A percentile compares a stretch with the other conserved stretches of the same genome.
These are phyloP conservation scores for Sphaerophoria rueppellii DNA, from an alignment of 2,888 invertebrate species.

Conservation along the genomic window DNA sequence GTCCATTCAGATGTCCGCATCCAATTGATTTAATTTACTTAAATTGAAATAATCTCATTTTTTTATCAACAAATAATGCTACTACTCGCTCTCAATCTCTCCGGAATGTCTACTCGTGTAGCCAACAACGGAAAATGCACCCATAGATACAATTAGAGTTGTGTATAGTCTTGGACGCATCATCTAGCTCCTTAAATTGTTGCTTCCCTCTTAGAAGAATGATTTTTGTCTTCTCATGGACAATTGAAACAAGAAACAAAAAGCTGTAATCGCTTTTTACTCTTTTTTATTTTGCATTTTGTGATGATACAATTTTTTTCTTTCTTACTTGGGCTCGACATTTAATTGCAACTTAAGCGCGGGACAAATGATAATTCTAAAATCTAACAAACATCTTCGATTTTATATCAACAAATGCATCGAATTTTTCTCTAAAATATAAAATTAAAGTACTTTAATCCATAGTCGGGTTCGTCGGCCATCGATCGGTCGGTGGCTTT, in stretches of 20 bases:
- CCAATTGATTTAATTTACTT: slow-evolving; percentile 39
- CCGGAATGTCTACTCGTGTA: background rate
- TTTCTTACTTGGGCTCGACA: background rate
- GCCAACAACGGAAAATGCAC: slow-evolving; percentile 14
- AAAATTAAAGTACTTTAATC: slow-evolving; percentile 44
- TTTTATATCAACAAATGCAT: slow-evolving; percentile 56
- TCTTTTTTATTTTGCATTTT: slow-evolving; percentile 35
- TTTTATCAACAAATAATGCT: slow-evolving; percentile 14
- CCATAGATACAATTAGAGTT: slow-evolving; percentile 11
- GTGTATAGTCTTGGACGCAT: slow-evolving; percentile 8
- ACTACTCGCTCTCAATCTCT: background rate
- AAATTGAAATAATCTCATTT: slow-evolving; percentile 31
- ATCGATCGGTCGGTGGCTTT: background rate
- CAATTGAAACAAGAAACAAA: background rate
- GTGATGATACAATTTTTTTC: slow-evolving; percentile 13
- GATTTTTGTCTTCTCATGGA: background rate
- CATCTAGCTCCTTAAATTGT: slow-evolving; percentile 9
- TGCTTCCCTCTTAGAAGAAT: slow-evolving; percentile 25
- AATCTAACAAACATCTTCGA: slow-evolving; percentile 6
- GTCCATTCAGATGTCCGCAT: no score
- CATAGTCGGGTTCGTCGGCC: slow-evolving; percentile 13
- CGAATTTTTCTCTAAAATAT: slow-evolving; percentile 10
- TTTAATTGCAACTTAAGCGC: slow-evolving; percentile 26
- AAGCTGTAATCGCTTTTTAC: slow-evolving; percentile 6
- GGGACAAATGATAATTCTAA: slow-evolving; percentile 6